Base-by-base conservation (phyloP, 2,797 vertebrate species). In the Sphenopsis melanotis region DNA sequence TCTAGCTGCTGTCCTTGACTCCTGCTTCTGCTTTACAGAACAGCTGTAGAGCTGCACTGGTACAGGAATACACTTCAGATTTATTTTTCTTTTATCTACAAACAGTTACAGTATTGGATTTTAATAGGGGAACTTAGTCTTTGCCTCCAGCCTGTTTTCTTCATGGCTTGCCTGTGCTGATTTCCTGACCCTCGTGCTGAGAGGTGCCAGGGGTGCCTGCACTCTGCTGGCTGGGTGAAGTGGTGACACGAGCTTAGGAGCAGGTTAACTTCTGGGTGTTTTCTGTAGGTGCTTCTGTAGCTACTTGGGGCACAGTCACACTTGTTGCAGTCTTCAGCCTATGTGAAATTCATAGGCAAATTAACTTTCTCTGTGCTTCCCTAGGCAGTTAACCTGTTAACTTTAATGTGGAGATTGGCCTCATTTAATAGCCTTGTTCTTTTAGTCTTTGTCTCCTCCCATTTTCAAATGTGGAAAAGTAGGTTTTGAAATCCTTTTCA, bases 311-410 rank as follows among this genome's bases (percentile, higher is more conserved):
- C 32, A 34, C 34, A 57, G 39, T 82, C 47, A 46, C 64, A 36
- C 22, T 76, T n/a, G 17, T 24, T 75, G 30, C 19, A 24, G 17
- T 34, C 39, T 61, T 66, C 30, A 15, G 15, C 5, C 1, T 56
- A 14, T 4, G 4, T 1, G 5, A n/a, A 37, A 86, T 61, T 39
- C 0, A 0, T 27, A 78, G 44, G 56, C 27, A 55, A 59, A 70
- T 50, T 15, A 50, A 42, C 18, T 81, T 85, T 42, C 21, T 59
- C 50, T 75, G 34, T 1, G 5, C 36, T 82, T 70, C 44, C 12
- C 10, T 26, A 34, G 53, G 71, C 70, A 82, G 53, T 64, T 68
- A 36, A 46, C 12, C 20, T 20, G 32, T 65, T 61, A 52, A 57
- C 49, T 82, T 53, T 15, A 70, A 14, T 27, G 23, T 22, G 6